Conservation (phyloP, 2,888 invertebrate species). For the Caenorhabditis panamensis region DNA sequence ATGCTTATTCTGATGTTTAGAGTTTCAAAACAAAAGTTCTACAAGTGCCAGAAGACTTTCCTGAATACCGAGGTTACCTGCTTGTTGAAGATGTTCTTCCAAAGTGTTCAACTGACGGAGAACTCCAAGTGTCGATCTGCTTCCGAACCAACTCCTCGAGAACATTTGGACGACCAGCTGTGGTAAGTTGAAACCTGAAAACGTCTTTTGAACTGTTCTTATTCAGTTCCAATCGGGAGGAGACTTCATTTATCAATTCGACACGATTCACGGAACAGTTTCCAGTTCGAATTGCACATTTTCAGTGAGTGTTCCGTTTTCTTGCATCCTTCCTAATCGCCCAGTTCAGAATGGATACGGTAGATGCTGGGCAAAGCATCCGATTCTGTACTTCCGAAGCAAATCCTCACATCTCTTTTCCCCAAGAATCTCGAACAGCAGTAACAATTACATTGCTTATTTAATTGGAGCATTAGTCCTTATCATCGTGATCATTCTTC, state of each 20-base stretch:
- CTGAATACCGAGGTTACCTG: neutral
- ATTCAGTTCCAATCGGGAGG: neutral
- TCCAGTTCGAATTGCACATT: neutral
- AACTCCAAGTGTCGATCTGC: neutral
- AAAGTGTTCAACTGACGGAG: neutral
- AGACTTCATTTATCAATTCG: neutral
- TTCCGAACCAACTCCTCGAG: neutral
- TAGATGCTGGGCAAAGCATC: conserved; percentile 11
- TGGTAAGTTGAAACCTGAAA: neutral
- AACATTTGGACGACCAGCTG: neutral
- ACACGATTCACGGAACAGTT: neutral
- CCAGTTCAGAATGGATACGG: neutral
- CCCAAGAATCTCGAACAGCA: too few species aligned
- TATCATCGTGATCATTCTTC: too few species aligned
- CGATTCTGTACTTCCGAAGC: conserved; percentile 5
- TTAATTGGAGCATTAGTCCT: too few species aligned
- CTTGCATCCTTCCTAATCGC: neutral
- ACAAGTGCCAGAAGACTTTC: neutral
- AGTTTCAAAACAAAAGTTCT: neutral
- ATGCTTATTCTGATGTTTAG: neutral
- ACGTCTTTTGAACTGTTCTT: neutral
- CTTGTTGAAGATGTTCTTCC: neutral
- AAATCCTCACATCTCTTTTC: neutral
- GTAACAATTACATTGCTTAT: too few species aligned
- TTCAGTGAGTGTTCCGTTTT: neutral